Evolutionary conservation across 2,888 invertebrate genomes (phyloP).

Genomic region (Acleris literana): DNA sequence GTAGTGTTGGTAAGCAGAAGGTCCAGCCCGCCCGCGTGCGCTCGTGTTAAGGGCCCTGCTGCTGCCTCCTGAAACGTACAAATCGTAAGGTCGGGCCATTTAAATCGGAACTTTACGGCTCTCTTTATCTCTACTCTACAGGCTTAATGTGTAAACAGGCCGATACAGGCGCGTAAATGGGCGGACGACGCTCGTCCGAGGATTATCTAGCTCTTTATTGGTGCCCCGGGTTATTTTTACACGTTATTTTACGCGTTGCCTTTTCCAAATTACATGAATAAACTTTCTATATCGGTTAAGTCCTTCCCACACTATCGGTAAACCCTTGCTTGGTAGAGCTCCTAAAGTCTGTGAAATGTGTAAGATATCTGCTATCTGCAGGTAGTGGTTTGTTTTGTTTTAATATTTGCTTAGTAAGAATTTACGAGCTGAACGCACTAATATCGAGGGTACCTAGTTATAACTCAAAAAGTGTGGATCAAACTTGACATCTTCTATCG

Average conservation of each 20-base stretch:
- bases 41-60: slow-evolving; percentile 46
- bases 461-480: too few species aligned
- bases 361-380: too few species aligned
- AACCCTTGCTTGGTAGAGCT: slow-evolving; percentile 1
- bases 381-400: too few species aligned
- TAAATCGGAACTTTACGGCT: slow-evolving; percentile 72
- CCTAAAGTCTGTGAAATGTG: neutral
- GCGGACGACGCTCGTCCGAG: slow-evolving; percentile 50
- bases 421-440: too few species aligned
- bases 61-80: slow-evolving; percentile 51
- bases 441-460: too few species aligned
- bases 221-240: slow-evolving; percentile 46
- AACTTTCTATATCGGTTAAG: slow-evolving; percentile 22
- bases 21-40: slow-evolving; percentile 39
- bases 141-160: slow-evolving; percentile 58
- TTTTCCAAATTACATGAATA: slow-evolving; percentile 26
- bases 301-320: slow-evolving; percentile 18
- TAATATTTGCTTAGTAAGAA: too few species aligned
- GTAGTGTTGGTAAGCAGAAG: neutral
- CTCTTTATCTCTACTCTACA: slow-evolving; percentile 62
- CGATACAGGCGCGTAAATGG: slow-evolving; percentile 53
- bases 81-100: slow-evolving; percentile 58
- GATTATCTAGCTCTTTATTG: slow-evolving; percentile 65
- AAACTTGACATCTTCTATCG: too few species aligned
- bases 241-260: slow-evolving; percentile 38